Evolutionary conservation across 2,113 vertebrate genomes (phyloP).

Genomic region (Tetrax tetrax): DNA sequence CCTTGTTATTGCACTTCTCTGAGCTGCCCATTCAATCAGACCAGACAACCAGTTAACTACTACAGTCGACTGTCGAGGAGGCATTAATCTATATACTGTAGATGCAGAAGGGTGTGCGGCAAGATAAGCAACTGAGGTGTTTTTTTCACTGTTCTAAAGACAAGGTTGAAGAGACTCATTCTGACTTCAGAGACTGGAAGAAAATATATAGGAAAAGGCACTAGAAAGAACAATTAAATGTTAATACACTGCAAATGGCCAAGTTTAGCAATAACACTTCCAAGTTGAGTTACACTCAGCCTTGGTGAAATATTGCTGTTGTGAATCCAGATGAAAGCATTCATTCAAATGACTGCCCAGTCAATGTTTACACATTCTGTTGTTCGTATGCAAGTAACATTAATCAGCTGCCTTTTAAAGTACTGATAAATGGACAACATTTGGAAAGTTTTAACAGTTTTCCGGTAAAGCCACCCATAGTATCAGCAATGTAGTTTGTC

Average conservation of each 20-base stretch:
- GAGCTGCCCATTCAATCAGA: background rate
- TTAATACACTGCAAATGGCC: background rate
- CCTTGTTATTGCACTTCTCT: background rate
- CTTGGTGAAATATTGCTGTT: background rate
- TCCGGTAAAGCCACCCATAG: background rate
- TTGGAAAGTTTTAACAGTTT: background rate
- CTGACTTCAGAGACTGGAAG: background rate
- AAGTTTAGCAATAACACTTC: background rate
- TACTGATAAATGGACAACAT: background rate
- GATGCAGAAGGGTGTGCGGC: background rate
- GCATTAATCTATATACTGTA: background rate
- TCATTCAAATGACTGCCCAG: background rate
- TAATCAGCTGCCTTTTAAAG: constrained; percentile 12
- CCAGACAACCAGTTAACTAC: background rate
- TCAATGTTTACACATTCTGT: background rate
- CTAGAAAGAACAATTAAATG: background rate
- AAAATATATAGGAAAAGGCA: background rate
- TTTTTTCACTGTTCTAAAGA: background rate
- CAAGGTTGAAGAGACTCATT: background rate
- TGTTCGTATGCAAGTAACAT: constrained; percentile 37
- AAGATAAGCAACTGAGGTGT: background rate
- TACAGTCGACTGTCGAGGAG: background rate
- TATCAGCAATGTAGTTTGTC: background rate
- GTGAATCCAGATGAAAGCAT: background rate
- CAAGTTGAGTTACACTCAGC: background rate